Evolutionary conservation across 2,888 invertebrate species (phyloP), one percentile per base, ranked within the genome.

Genomic region (Agrochola circellaris): DNA sequence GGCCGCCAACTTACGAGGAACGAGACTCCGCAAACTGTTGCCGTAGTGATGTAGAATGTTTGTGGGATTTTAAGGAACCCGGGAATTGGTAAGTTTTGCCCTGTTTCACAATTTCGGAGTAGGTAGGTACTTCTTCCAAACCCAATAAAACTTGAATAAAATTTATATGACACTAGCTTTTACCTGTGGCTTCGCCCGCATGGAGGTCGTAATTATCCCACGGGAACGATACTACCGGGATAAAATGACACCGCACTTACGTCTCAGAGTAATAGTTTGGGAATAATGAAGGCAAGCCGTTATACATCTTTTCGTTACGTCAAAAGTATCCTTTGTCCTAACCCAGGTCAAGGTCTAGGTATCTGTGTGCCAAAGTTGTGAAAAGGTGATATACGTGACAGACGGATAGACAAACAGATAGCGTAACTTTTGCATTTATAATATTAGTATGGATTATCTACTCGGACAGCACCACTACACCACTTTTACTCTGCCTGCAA

Each of bases 1-100:
- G 86, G 83, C 80, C 73, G 42, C 74, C 56, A 84, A 88, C 85
- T 87, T 84, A 78, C 78, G 61, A 69, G 75, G 69, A 42, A 66
- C 69, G 66, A 81, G 82, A 80, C 82, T 75, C 71, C 34, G 61
- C 65, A 62, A 88, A 88, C 82, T 87, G 77, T 83, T 70, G 54
- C 61, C 42, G 38, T 83, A 84, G 85, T 82, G 82, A 51, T 85
- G 85, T 34, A 13, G 34, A 61, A 20, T 66, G n/a, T 58, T 42
- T 23, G 8, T 38, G 62, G 58, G 26, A 75, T 48, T 60, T 70
- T 58, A 4, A 13, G 26, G 34, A 70, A 56, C 48, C 54, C 66
- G 79, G 71, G 58, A 42, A 51, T 48, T n/a, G 17, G 13, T 1
- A 58, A 1, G 9, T 34, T 15, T 48, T 17, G 15, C 17, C 11